A percentile compares a stretch with the other conserved stretches of the same genome.
Conservation (phyloP, 2,888 invertebrate genomes). For the Apamea epomidion region DNA sequence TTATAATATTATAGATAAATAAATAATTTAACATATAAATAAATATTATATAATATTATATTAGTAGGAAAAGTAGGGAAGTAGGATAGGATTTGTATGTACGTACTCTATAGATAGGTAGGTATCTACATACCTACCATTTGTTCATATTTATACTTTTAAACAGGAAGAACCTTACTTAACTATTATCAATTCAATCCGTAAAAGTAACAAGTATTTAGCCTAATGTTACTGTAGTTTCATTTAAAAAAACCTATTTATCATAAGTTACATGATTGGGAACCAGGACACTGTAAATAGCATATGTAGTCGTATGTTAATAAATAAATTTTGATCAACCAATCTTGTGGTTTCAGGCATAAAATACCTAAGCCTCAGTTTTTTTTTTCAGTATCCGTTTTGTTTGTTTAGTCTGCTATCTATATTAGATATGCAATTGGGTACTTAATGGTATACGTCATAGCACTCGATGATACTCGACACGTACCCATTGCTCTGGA, state of each 20-base stretch:
- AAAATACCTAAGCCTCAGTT: not conserved
- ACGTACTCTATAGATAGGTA: not conserved
- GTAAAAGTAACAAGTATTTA: not conserved
- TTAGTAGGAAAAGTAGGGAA: no score
- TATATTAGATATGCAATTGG: not conserved
- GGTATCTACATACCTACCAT: not conserved
- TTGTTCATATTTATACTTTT: not conserved
- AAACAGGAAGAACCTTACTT: not conserved
- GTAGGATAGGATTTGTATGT: no score
- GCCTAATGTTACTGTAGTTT: not conserved
- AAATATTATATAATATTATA: no score
- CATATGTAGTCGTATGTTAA: no score
- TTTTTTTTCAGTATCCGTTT: not conserved
- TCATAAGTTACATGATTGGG: slow-evolving; percentile 2
- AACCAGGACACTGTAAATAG: no score
- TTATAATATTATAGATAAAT: no score
- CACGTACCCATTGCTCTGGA: slow-evolving; percentile 25
- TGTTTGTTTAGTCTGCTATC: no score
- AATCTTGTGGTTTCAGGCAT: not conserved
- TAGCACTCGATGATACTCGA: slow-evolving; percentile 17
- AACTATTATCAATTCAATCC: no score
- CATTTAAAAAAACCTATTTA: not conserved
- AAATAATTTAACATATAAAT: no score
- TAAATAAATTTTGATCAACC: not conserved
- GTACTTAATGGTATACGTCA: slow-evolving; percentile 1